phyloP scores from a whole-genome alignment of 2,888 invertebrate species.

The Buathra laborator region DNA sequence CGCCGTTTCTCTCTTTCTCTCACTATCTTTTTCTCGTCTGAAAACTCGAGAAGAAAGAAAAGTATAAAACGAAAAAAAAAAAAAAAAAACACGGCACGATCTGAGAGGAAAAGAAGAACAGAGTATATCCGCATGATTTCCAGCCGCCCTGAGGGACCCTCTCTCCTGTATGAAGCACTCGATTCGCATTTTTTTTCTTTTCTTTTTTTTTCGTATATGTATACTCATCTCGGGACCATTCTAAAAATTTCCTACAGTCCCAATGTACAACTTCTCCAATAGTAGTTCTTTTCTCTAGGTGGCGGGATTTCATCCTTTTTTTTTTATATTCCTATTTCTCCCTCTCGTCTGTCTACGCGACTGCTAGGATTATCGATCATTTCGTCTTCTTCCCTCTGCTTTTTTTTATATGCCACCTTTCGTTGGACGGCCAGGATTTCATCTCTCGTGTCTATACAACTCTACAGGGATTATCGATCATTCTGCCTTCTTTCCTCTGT shows the following conservation, averaged over 20 bases:
- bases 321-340: not conserved
- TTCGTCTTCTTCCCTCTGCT: not conserved
- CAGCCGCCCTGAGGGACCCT: conserved; percentile 38
- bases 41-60: conserved; percentile 23
- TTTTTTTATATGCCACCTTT: not conserved
- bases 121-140: conserved; percentile 32
- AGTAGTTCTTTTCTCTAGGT: not conserved
- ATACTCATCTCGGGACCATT: conserved; percentile 42
- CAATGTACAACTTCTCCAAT: conserved; percentile 27
- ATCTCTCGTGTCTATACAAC: no score
- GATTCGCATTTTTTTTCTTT: conserved; percentile 21
- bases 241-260: conserved; percentile 47
- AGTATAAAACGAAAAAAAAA: not conserved
- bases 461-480: not conserved
- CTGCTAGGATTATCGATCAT: conserved; percentile 12
- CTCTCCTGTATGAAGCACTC: conserved; percentile 38
- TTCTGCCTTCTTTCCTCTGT: not conserved
- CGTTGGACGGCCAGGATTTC: no score
- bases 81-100: conserved; percentile 9
- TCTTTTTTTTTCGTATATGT: conserved; percentile 20
- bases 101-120: conserved; percentile 11
- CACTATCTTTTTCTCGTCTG: conserved; percentile 53
- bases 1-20: conserved; percentile 16
- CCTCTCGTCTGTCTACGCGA: not conserved
- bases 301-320: not conserved